phyloP scores from a whole-genome alignment of 2,888 invertebrate species.

The Argyra leucocephala region DNA sequence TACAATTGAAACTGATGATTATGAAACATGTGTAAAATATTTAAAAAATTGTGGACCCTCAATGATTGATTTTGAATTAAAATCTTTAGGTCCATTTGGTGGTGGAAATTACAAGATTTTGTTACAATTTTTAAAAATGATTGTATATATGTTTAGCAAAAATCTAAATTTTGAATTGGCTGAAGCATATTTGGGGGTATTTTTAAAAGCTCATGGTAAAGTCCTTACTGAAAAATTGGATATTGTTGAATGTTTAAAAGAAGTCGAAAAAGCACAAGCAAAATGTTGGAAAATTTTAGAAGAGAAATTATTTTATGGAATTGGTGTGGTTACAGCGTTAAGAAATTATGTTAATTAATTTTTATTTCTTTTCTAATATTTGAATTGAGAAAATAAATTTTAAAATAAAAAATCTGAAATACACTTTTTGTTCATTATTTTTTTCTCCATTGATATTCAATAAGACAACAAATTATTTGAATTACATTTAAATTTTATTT shows the following conservation, averaged over 20 bases:
- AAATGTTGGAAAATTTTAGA: conserved; percentile 59
- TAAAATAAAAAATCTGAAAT: too few relatives aligned
- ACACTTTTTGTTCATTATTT: too few relatives aligned
- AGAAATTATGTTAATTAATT: conserved; percentile 47
- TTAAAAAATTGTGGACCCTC: conserved; percentile 60
- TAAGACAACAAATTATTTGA: too few relatives aligned
- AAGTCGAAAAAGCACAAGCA: conserved; percentile 51
- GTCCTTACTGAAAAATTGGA: conserved; percentile 49
- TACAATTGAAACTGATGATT: conserved; percentile 43
- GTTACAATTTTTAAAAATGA: conserved; percentile 66
- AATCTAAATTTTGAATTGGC: conserved; percentile 81
- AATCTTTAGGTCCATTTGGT: conserved; percentile 62
- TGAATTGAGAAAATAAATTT: neutral
- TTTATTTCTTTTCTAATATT: neutral
- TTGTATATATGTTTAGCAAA: conserved; percentile 59
- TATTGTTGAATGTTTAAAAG: conserved; percentile 48
- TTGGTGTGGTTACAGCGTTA: conserved; percentile 65
- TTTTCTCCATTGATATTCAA: too few relatives aligned
- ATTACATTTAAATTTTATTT: too few relatives aligned
- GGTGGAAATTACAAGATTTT: conserved; percentile 64
- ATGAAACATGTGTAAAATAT: conserved; percentile 49
- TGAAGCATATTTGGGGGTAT: conserved; percentile 80
- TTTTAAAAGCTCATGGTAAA: conserved; percentile 69
- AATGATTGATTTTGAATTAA: conserved; percentile 77
- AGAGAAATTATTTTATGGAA: conserved; percentile 60